These are phyloP conservation scores for Synergus gifuensis DNA, from an alignment of 2,888 invertebrate species.

Conservation along the genomic window DNA sequence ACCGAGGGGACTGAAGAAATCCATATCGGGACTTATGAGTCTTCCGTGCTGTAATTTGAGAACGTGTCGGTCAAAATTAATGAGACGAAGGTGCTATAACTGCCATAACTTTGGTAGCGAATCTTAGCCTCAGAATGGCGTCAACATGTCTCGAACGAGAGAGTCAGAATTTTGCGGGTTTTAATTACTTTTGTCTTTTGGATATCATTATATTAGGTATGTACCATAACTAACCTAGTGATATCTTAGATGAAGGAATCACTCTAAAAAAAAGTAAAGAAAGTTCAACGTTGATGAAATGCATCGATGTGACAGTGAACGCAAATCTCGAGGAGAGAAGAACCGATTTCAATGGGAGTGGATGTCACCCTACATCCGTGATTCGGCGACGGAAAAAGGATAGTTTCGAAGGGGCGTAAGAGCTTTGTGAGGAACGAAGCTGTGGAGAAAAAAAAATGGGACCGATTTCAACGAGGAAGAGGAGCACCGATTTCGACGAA, in stretches of 20 bases:
- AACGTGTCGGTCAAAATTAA: conserved; percentile 7
- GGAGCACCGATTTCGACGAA: conserved; percentile 53
- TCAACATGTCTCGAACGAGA: not conserved
- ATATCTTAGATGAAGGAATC: not conserved
- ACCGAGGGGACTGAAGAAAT: not conserved
- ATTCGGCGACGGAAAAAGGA: conserved; percentile 28
- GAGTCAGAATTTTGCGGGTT: not conserved
- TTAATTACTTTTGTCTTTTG: not conserved
- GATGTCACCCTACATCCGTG: conserved; percentile 39
- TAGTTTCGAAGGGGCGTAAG: conserved; percentile 10
- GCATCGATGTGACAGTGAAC: conserved; percentile 39
- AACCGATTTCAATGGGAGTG: conserved; percentile 40
- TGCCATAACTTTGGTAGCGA: not conserved
- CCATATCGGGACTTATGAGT: not conserved
- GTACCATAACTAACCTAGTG: no score
- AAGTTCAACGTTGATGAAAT: not conserved
- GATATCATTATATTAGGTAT: no score
- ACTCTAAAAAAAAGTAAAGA: conserved; percentile 12
- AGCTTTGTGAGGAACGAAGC: conserved; percentile 32
- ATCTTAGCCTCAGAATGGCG: not conserved
- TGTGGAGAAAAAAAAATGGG: not conserved
- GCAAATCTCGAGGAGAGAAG: conserved; percentile 36
- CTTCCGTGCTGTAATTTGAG: not conserved
- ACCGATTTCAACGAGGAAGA: conserved; percentile 38
- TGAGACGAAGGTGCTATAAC: conserved; percentile 3